These are phyloP conservation scores for Pseudoips prasinana DNA, from an alignment of 2,888 invertebrate species.

Conservation along the genomic window DNA sequence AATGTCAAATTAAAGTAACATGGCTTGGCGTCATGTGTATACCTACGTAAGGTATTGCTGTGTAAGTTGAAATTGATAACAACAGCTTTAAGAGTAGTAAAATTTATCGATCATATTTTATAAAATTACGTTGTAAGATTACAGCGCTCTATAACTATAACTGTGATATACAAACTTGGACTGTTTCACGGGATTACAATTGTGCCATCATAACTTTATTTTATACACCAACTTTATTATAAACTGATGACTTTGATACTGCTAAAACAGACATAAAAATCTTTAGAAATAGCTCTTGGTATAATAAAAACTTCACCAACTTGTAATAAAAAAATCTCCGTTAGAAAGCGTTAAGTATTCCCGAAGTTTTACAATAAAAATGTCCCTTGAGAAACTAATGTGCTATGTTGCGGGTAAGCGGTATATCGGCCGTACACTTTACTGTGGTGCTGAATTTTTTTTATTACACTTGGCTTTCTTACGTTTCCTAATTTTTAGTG, in stretches of 20 bases:
- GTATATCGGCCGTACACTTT: conserved; percentile 1
- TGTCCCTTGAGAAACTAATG: conserved; percentile 45
- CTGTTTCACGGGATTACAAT: conserved; percentile 24
- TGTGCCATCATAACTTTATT: conserved; percentile 34
- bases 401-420: conserved; percentile 29
- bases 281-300: conserved; percentile 58
- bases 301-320: conserved; percentile 69
- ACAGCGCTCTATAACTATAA: too few relatives aligned
- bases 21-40: too few relatives aligned
- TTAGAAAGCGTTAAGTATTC: conserved; percentile 66
- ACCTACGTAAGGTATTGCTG: too few relatives aligned
- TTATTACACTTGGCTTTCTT: conserved; percentile 10
- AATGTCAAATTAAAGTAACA: too few relatives aligned
- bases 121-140: too few relatives aligned
- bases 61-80: too few relatives aligned
- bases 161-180: conserved; percentile 15
- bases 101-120: too few relatives aligned
- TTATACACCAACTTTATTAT: conserved; percentile 49
- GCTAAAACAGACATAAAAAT: conserved; percentile 64
- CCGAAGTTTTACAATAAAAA: conserved; percentile 65
- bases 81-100: too few relatives aligned
- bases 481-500: too few relatives aligned
- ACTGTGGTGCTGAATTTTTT: conserved; percentile 8
- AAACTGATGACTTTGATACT: conserved; percentile 56
- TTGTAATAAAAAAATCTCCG: conserved; percentile 64